Percentiles rank a stretch among this genome's conserved stretches.
Evolutionary conservation across 2,888 invertebrate genomes (phyloP).

Genomic region (Deroplatys truncata): DNA sequence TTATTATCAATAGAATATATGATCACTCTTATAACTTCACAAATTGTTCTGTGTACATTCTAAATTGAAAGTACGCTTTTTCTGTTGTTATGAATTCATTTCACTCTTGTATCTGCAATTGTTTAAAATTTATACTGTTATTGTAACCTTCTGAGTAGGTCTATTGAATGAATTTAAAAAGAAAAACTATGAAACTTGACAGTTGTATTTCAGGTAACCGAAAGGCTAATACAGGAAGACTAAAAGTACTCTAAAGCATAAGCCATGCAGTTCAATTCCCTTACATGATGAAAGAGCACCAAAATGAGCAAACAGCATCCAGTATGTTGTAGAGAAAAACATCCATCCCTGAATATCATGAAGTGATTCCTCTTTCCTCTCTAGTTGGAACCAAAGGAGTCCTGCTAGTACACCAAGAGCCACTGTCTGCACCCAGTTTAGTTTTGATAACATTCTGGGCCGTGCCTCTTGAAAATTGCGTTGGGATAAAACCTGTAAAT

Average conservation of each 20-base stretch:
- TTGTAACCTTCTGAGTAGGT: no score
- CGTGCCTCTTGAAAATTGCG: constrained; percentile 72
- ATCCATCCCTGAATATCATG: constrained; percentile 79
- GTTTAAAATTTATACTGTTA: no score
- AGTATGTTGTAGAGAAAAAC: constrained; percentile 78
- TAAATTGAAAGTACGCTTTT: no score
- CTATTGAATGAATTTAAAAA: no score
- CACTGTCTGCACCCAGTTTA: constrained; percentile 73
- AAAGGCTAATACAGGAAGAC: no score
- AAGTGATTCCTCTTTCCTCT: constrained; percentile 68
- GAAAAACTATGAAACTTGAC: no score
- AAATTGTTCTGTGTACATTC: no score
- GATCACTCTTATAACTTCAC: no score
- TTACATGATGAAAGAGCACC: constrained; percentile 75
- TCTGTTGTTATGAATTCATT: no score
- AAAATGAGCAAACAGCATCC: constrained; percentile 77
- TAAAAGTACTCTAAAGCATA: not conserved
- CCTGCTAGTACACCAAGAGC: constrained; percentile 68
- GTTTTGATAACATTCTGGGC: constrained; percentile 69
- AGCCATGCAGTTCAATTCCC: constrained; percentile 38
- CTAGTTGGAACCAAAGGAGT: constrained; percentile 72
- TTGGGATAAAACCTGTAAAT: constrained; percentile 58
- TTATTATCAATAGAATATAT: no score
- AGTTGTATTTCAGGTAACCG: no score
- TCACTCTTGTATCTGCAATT: no score